These are phyloP conservation scores for Antheraea mylitta DNA, from an alignment of 1,140 invertebrate species.

Conservation along the genomic window DNA sequence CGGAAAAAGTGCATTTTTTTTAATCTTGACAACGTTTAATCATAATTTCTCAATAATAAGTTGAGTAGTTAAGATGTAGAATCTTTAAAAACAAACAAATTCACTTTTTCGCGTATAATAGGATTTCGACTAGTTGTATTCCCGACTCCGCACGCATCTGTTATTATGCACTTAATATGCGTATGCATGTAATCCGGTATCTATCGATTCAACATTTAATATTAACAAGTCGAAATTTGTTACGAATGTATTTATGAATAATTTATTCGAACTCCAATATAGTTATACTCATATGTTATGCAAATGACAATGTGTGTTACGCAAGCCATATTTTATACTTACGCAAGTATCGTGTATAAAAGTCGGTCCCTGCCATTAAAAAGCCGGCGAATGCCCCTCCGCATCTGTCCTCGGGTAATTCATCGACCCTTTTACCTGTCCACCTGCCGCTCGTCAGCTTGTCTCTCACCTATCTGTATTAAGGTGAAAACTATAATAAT, in stretches of 20 bases:
- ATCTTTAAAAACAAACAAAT: too few relatives aligned
- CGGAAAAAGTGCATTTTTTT: too few relatives aligned
- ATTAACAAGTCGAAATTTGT: too few relatives aligned
- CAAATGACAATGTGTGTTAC: slow-evolving; percentile 1
- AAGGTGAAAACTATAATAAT: not conserved
- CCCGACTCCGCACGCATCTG: too few relatives aligned
- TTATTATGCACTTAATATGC: too few relatives aligned
- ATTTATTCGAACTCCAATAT: not conserved
- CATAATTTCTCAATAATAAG: too few relatives aligned
- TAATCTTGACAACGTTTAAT: too few relatives aligned
- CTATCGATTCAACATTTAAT: too few relatives aligned
- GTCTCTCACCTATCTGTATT: slow-evolving; percentile 3
- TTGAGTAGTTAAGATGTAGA: too few relatives aligned
- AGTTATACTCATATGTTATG: not conserved
- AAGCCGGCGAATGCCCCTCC: slow-evolving; percentile 30
- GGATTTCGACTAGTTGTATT: too few relatives aligned
- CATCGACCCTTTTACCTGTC: slow-evolving; percentile 30
- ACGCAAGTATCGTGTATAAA: slow-evolving; percentile 2
- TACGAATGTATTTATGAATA: not conserved
- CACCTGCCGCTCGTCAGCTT: slow-evolving; percentile 20
- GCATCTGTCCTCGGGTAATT: slow-evolving; percentile 50
- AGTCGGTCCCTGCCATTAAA: slow-evolving; percentile 29
- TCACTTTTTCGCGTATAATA: too few relatives aligned
- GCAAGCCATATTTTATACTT: not conserved
- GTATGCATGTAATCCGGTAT: too few relatives aligned